Percentiles rank a stretch among this genome's conserved stretches.
phyloP scores from a whole-genome alignment of 2,113 vertebrate genomes.

The Nestor notabilis region DNA sequence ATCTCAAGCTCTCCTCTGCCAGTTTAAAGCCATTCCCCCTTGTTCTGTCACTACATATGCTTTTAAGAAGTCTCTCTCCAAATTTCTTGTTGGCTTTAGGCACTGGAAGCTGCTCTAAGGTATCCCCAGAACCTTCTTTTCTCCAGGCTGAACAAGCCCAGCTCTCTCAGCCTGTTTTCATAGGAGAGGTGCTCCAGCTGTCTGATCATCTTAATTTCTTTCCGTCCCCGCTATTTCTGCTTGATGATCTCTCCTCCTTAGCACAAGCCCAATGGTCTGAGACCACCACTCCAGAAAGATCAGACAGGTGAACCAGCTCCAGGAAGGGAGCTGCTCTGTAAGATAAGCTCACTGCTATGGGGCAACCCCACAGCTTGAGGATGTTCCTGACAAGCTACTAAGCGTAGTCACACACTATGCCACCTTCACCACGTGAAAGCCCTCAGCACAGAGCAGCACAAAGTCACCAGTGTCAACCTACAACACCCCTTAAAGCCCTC shows the following conservation, averaged over 20 bases:
- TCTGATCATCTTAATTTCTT: not conserved
- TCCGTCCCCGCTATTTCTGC: not conserved
- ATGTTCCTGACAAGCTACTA: rapidly evolving
- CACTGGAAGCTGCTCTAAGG: not conserved
- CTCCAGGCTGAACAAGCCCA: not conserved
- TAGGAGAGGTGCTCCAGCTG: not conserved
- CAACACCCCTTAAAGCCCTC: not conserved
- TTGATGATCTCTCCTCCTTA: not conserved
- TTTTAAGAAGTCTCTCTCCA: not conserved
- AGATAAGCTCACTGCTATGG: not conserved
- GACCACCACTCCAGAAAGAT: not conserved
- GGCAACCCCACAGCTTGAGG: not conserved
- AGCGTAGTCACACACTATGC: not conserved
- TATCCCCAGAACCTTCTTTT: not conserved
- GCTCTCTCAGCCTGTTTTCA: not conserved
- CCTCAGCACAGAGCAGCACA: not conserved
- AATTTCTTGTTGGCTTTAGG: not conserved
- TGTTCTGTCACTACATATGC: not conserved
- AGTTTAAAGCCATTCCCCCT: not conserved
- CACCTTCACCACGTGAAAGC: rapidly evolving
- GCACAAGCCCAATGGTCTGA: not conserved
- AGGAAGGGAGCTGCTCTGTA: not conserved
- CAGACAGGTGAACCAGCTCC: not conserved
- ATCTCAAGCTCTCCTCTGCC: not conserved
- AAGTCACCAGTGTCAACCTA: not conserved